phyloP scores from a whole-genome alignment of 2,888 invertebrate genomes.

The Sarcophaga caerulescens region DNA sequence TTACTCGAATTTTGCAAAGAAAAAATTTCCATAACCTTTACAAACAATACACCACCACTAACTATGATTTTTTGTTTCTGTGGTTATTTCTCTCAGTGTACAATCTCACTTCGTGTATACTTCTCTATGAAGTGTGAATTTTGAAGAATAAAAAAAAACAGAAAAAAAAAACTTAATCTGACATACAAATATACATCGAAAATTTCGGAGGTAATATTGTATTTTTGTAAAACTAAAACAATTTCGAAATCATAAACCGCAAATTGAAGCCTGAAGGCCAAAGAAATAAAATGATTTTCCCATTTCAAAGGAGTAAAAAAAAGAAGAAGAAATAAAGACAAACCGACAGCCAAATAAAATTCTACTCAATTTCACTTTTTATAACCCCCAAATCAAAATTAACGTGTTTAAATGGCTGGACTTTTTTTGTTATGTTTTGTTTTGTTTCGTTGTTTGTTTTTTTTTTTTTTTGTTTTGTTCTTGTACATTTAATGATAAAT shows the following conservation, averaged over 20 bases:
- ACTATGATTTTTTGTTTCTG: no score
- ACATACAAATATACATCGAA: no score
- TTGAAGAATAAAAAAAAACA: not conserved
- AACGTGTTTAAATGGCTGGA: constrained; percentile 1
- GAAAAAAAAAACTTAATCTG: no score
- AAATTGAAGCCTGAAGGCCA: constrained; percentile 42
- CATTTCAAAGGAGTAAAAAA: constrained; percentile 18
- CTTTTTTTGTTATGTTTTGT: not conserved
- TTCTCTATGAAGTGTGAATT: constrained; percentile 28
- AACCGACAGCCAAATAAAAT: constrained; percentile 5
- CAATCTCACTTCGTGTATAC: no score
- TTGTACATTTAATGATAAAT: not conserved
- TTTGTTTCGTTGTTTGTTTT: not conserved
- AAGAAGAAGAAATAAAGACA: not conserved
- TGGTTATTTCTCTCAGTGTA: no score
- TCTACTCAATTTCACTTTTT: constrained; percentile 61
- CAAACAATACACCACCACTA: no score
- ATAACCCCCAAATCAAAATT: constrained; percentile 27
- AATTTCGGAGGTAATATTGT: no score
- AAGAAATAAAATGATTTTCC: constrained; percentile 49
- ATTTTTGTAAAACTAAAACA: constrained; percentile 11
- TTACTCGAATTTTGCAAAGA: no score
- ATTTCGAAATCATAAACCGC: constrained; percentile 49
- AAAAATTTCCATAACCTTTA: no score
- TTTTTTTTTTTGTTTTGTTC: not conserved